Evolutionary conservation across 2,113 vertebrate genomes (phyloP), one percentile per base, ranked within the genome.

Genomic region (Pogona vitticeps): DNA sequence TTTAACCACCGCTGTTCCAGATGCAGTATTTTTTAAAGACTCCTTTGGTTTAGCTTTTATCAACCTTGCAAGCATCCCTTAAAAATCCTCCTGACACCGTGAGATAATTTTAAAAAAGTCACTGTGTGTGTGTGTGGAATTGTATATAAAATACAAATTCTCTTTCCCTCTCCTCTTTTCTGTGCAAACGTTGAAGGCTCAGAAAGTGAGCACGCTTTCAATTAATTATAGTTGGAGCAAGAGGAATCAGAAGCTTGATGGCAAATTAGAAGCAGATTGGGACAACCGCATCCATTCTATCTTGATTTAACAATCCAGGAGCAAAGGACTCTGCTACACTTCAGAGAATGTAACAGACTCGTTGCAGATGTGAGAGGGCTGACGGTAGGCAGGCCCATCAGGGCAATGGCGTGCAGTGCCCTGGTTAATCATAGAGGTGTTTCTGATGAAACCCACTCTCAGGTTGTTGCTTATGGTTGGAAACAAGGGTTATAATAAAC

Each of bases 161-260:
- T 42, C 56, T 61, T 61, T 9, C 33, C 42, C 46, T n/a, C 3
- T 2, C 23, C n/a, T 2, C 6, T 5, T 42, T 80, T 80, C 67
- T 23, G 17, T 61, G 15, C 46, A 15, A 23, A 71, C 59, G 40
- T 18, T 63, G 61, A 76, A 89, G 72, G 83, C 42, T 72, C 76
- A 81, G 84, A 77, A 86, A 92, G 80, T 92, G 84, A 38, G 59
- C 91, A 86, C 56, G 90, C 88, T 93, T 77, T 73, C 14, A 71
- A 26, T 92, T 88, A 93, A 94, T 91, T 93, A 80, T 6, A 87
- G 65, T 0, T 4, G 86, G 76, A 61, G 59, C 80, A 85, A 88
- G 52, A 36, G 80, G 88, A 90, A 88, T 90, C 68, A 89, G 88
- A 78, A 88, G 88, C 76, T 83, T 85, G 92, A 40, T 86, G 88